Evolutionary conservation across 2,113 vertebrate genomes (phyloP).

Genomic region (Cettia cetti): DNA sequence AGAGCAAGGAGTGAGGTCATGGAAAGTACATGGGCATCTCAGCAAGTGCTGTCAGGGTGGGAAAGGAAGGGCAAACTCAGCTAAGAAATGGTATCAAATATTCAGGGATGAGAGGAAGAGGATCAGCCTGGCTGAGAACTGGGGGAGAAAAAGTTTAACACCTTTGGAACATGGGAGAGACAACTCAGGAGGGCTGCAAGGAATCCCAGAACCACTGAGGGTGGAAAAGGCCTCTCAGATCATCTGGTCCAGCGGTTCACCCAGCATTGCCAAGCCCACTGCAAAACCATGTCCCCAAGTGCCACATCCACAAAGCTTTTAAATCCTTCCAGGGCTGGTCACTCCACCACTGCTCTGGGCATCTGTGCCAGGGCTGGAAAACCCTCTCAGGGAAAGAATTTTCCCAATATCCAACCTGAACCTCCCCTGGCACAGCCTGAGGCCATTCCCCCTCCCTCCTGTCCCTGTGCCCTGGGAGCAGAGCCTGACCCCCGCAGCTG

Average conservation of each 20-base stretch:
- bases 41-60: neutral
- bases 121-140: neutral
- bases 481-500: fast-evolving
- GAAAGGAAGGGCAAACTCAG: neutral
- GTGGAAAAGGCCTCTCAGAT: neutral
- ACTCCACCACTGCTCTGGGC: neutral
- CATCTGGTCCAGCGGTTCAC: neutral
- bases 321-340: neutral
- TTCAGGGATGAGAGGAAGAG: neutral
- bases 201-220: neutral
- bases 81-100: neutral
- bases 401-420: neutral
- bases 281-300: neutral
- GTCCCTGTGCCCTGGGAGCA: neutral
- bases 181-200: neutral
- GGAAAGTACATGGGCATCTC: neutral
- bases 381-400: neutral
- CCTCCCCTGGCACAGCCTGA: neutral
- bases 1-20: neutral
- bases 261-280: neutral
- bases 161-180: neutral
- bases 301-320: neutral
- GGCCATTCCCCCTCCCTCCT: neutral
- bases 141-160: neutral
- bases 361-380: neutral